Evolutionary conservation across 2,797 vertebrate genomes (phyloP), one percentile per base, ranked within the genome.

Genomic region (Halcyon chelicuti): DNA sequence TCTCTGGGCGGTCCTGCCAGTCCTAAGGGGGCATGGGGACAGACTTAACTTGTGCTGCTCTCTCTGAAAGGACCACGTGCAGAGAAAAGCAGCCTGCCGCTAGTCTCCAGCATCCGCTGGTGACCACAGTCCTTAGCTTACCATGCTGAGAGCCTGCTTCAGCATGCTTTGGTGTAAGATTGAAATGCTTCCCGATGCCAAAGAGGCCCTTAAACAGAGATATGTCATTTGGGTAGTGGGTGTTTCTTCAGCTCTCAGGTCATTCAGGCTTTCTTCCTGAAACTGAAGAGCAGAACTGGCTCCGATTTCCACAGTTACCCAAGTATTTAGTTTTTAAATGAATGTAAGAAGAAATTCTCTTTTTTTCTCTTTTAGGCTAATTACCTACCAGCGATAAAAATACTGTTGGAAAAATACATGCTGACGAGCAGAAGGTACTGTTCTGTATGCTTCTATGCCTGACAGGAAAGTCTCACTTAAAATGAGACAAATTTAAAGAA

Each of bases 391-490:
- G 72, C 12, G 17, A 37, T 25, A 71, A 84, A 71, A 92, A 70
- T 82, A 19, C n/a, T 46, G 10, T n/a, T 78, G 63, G 44, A 93
- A 78, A 47, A 67, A 29, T 9, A 29, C 3, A 6, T 9, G 29
- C 33, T 47, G 44, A 61, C 2, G 8, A 85, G 71, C 76, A 67
- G 31, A 88, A 90, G 74, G 68, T 68, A 46, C 49, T 66, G 79
- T 51, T 93, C 39, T 46, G 33, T 1, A 0, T 29, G 65, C 33
- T 47, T 72, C 49, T 75, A 2, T 0, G 3, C 63, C 77, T 62
- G 87, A 40, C 39, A 74, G 57, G 49, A 92, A 93, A 63, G 63
- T 81, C 74, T 86, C 57, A 35, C 44, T 75, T 84, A 7, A 78
- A 47, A 87, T 19, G 54, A 86, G 68, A 63, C 10, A 37, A 16